Evolutionary conservation across 2,113 vertebrate genomes (phyloP).

Genomic region (Dipodomys stephensi): DNA sequence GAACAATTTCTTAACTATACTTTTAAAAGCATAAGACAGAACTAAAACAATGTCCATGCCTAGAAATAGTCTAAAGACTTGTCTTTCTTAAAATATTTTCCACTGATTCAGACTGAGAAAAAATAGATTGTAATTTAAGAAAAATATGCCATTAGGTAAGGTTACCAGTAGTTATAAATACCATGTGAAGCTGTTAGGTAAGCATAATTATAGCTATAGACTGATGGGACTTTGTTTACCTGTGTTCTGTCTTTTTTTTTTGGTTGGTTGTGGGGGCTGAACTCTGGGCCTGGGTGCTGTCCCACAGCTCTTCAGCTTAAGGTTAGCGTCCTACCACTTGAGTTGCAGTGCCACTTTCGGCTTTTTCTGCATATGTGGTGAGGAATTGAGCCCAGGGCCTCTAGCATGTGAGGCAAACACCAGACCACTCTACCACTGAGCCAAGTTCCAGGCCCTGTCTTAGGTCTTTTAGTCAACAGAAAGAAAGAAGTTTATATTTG

Average conservation of each 20-base stretch:
- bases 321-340: too few species aligned
- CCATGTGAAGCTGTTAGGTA: neutral
- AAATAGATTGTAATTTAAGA: neutral
- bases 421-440: too few species aligned
- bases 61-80: conserved; percentile 35
- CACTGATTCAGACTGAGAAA: conserved; percentile 32
- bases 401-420: too few species aligned
- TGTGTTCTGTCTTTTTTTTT: neutral
- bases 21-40: conserved; percentile 16
- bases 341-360: too few species aligned
- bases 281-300: too few species aligned
- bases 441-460: too few species aligned
- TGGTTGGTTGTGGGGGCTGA: too few species aligned
- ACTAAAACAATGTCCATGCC: neutral
- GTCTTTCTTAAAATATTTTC: neutral
- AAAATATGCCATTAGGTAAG: neutral
- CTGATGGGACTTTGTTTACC: neutral
- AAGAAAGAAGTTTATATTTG: neutral
- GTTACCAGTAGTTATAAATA: neutral
- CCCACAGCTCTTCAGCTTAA: too few species aligned
- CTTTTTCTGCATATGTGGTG: too few species aligned
- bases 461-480: neutral
- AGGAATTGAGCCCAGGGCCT: too few species aligned
- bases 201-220: neutral
- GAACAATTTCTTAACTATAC: neutral